phyloP scores from a whole-genome alignment of 64 coral and sea anemone genomes.

The Pocillopora verrucosa region DNA sequence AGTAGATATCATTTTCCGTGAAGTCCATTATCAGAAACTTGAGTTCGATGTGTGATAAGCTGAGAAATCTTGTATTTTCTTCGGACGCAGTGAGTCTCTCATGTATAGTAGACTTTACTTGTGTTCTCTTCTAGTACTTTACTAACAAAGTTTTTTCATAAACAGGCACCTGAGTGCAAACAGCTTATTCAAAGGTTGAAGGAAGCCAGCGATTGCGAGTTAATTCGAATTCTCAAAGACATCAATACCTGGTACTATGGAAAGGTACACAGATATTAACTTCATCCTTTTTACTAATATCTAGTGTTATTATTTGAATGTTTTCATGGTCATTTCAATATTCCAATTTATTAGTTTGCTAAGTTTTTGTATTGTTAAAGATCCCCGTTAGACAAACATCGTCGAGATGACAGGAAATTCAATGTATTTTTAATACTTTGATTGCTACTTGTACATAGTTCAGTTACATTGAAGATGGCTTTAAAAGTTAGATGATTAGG shows the following conservation, averaged over 20 bases:
- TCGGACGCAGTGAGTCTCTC: background rate
- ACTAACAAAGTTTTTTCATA: conserved; percentile 18
- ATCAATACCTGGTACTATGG: conserved; percentile 98
- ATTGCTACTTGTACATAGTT: no score
- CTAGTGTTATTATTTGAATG: background rate
- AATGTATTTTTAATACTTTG: no score
- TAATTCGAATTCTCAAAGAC: conserved; percentile 77
- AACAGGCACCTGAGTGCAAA: conserved; percentile 84
- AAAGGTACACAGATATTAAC: conserved; percentile 67
- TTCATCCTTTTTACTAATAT: background rate
- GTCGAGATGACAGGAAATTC: no score
- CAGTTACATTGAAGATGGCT: no score
- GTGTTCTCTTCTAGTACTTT: background rate
- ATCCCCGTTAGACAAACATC: no score
- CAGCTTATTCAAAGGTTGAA: conserved; percentile 87
- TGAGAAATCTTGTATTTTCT: background rate
- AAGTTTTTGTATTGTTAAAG: background rate
- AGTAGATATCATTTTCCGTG: background rate
- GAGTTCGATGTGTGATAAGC: background rate
- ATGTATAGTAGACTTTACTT: background rate
- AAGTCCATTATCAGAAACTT: background rate
- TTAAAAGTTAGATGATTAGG: no score
- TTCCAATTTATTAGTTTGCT: background rate
- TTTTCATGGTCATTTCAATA: background rate
- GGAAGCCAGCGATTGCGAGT: conserved; percentile 77